These are phyloP conservation scores for Gymnarchus niloticus DNA, from an alignment of 2,113 vertebrate genomes.

Conservation along the genomic window DNA sequence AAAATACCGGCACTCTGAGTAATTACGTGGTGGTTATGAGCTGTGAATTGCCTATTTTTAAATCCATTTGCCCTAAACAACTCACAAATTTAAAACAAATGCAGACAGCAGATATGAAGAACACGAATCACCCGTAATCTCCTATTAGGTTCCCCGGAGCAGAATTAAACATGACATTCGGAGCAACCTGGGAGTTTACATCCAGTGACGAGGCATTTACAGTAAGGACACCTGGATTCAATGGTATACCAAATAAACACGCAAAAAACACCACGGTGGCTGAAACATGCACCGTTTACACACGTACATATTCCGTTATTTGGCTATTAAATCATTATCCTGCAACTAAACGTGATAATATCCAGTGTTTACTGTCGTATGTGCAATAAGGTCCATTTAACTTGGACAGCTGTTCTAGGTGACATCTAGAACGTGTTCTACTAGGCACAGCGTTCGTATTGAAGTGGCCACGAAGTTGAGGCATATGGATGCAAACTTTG, in stretches of 20 bases:
- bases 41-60: background rate
- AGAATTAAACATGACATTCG: background rate
- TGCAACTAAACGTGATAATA: background rate
- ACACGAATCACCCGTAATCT: background rate
- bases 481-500: background rate
- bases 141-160: background rate
- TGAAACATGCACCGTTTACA: no score
- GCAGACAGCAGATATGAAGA: background rate
- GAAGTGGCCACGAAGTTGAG: background rate
- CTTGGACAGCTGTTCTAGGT: background rate
- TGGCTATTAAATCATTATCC: no score
- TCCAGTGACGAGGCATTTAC: background rate
- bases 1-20: background rate
- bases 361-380: background rate
- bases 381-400: background rate
- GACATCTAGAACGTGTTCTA: background rate
- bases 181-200: background rate
- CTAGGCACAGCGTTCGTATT: no score
- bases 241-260: no score
- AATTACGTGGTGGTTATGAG: background rate
- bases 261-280: no score
- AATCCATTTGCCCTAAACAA: background rate
- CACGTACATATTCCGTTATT: no score
- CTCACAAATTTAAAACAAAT: background rate
- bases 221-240: background rate